Evolutionary conservation across 2,888 invertebrate species (phyloP).

Genomic region (Brassicogethes aeneus): DNA sequence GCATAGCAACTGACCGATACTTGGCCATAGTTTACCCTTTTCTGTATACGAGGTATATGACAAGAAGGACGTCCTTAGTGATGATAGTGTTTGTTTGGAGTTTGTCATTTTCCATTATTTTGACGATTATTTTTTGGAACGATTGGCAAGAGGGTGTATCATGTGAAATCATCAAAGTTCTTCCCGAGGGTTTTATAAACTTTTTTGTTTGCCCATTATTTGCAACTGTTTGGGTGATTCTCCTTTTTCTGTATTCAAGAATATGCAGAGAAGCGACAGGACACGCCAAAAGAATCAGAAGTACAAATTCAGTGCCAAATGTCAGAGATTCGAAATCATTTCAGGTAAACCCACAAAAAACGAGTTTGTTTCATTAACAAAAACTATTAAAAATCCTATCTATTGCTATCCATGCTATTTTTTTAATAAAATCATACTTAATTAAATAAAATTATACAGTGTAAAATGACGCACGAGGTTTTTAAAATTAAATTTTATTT

Average conservation of each 20-base stretch:
- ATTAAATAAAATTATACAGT: too few relatives aligned
- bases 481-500: too few relatives aligned
- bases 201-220: constrained; percentile 61
- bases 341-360: constrained; percentile 59
- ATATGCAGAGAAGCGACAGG: constrained; percentile 71
- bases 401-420: too few relatives aligned
- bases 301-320: constrained; percentile 42
- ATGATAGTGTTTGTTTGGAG: constrained; percentile 62
- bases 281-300: constrained; percentile 59
- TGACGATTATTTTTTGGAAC: constrained; percentile 71
- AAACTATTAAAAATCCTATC: too few relatives aligned
- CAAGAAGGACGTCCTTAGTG: constrained; percentile 53
- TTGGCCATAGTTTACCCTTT: constrained; percentile 72
- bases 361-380: too few relatives aligned
- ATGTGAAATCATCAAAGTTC: constrained; percentile 62
- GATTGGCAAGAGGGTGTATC: constrained; percentile 48
- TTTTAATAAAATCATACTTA: too few relatives aligned
- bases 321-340: constrained; percentile 62
- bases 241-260: constrained; percentile 66
- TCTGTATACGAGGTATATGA: constrained; percentile 68
- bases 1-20: constrained; percentile 72
- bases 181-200: constrained; percentile 39
- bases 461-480: too few relatives aligned
- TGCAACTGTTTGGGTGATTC: constrained; percentile 62
- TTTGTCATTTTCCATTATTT: constrained; percentile 55